phyloP scores from a whole-genome alignment of 2,888 invertebrate species.

The Erannis defoliaria region DNA sequence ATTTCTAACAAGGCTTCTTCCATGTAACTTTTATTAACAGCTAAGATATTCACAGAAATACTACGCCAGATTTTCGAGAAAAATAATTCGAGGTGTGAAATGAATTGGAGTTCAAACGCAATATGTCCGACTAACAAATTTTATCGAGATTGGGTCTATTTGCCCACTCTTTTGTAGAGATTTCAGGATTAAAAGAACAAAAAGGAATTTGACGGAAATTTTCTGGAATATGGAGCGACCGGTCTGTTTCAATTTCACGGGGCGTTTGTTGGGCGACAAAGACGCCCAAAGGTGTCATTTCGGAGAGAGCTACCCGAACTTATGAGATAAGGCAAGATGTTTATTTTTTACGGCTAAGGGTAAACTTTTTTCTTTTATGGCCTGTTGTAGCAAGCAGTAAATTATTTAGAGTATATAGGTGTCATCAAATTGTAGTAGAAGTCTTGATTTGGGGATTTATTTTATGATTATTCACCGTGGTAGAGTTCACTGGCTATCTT shows the following conservation, averaged over 20 bases:
- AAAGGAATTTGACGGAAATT: constrained; percentile 66
- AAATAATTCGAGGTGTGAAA: neutral
- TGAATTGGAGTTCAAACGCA: constrained; percentile 17
- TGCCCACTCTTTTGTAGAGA: constrained; percentile 36
- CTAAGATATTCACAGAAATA: too few relatives aligned
- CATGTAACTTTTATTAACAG: too few relatives aligned
- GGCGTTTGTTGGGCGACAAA: constrained; percentile 82
- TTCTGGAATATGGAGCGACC: constrained; percentile 71
- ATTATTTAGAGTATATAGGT: constrained; percentile 40
- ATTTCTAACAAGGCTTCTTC: too few relatives aligned
- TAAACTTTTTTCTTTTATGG: constrained; percentile 57
- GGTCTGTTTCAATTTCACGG: constrained; percentile 85
- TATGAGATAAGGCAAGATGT: constrained; percentile 70
- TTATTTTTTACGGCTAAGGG: constrained; percentile 67
- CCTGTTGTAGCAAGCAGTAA: constrained; percentile 43
- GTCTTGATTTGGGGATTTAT: constrained; percentile 24
- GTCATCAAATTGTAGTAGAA: constrained; percentile 29
- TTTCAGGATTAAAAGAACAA: constrained; percentile 64
- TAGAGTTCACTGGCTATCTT: neutral
- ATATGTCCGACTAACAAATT: constrained; percentile 37
- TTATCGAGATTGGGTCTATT: constrained; percentile 33
- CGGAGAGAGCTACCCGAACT: constrained; percentile 74
- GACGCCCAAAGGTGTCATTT: constrained; percentile 83
- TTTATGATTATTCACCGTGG: constrained; percentile 13
- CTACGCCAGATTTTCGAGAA: neutral